Percentiles rank a stretch among this genome's conserved stretches.
phyloP scores from a whole-genome alignment of 1,140 invertebrate genomes.

The Cyclargus thomasi region DNA sequence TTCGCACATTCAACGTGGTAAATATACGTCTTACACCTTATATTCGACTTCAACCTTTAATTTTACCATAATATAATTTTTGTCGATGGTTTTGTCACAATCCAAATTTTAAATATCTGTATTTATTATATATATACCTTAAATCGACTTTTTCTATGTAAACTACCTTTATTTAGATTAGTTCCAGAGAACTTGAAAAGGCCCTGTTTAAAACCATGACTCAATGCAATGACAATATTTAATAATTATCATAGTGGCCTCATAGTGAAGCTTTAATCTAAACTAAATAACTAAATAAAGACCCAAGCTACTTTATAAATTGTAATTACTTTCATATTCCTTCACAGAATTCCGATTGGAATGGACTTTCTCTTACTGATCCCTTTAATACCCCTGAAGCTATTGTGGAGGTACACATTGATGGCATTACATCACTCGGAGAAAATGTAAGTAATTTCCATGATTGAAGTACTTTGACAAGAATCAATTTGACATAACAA shows the following conservation, averaged over 20 bases:
- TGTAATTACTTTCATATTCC: background rate
- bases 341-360: conserved; percentile 81
- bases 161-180: no score
- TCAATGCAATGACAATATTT: no score
- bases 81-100: background rate
- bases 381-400: conserved; percentile 87
- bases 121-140: no score
- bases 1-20: conserved; percentile 14
- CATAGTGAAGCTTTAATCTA: background rate
- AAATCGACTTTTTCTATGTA: no score
- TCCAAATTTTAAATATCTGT: no score
- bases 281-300: no score
- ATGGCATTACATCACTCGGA: conserved; percentile 79
- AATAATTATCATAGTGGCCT: no score
- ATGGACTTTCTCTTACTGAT: conserved; percentile 81
- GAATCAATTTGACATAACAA: no score
- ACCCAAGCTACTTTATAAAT: background rate
- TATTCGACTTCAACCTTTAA: background rate
- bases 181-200: no score
- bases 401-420: conserved; percentile 83
- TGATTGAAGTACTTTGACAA: no score
- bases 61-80: background rate
- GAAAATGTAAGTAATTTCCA: conserved; percentile 42
- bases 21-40: background rate
- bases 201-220: background rate